Evolutionary conservation across 37 sponge, comb jelly and placozoan genomes (phyloP).

Genomic region (Tethya wilhelma): DNA sequence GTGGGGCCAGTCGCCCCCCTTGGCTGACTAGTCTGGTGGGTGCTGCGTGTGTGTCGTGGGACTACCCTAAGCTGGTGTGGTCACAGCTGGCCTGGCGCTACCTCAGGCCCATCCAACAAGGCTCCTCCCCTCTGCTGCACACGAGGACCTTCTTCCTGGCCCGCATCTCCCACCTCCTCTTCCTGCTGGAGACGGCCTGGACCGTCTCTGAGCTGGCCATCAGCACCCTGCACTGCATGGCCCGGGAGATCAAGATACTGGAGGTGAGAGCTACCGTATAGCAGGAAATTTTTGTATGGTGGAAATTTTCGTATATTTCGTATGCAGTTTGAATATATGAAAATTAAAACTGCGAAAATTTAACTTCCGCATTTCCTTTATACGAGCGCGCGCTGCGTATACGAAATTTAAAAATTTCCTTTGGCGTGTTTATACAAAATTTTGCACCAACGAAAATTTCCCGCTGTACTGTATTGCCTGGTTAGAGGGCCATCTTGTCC

Average conservation of each 20-base stretch:
- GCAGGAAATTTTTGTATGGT: too few species aligned
- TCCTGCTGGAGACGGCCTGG: conserved; percentile 47
- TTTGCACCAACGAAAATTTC: too few species aligned
- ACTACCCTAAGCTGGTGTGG: conserved; percentile 65
- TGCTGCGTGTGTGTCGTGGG: conserved; percentile 45
- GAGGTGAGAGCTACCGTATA: too few species aligned
- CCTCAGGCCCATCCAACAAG: conserved; percentile 17
- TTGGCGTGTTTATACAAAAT: too few species aligned
- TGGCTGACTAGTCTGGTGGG: conserved; percentile 31
- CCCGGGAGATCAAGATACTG: conserved; percentile 58
- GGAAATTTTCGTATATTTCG: too few species aligned
- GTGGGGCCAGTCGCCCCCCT: not conserved
- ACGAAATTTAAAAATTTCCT: too few species aligned
- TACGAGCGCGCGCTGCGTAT: too few species aligned
- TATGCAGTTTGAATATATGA: too few species aligned
- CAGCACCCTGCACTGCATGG: conserved; percentile 66
- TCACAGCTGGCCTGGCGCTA: conserved; percentile 41
- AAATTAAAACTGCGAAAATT: too few species aligned
- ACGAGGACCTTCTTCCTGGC: conserved; percentile 61
- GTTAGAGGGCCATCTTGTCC: too few species aligned
- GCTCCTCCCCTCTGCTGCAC: conserved; percentile 53
- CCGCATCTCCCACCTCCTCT: conserved; percentile 44
- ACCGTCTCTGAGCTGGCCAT: conserved; percentile 48
- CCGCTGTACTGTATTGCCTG: too few species aligned
- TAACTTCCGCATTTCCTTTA: too few species aligned